Evolutionary conservation across 1,140 invertebrate genomes (phyloP).

Genomic region (Sycophila sp.): DNA sequence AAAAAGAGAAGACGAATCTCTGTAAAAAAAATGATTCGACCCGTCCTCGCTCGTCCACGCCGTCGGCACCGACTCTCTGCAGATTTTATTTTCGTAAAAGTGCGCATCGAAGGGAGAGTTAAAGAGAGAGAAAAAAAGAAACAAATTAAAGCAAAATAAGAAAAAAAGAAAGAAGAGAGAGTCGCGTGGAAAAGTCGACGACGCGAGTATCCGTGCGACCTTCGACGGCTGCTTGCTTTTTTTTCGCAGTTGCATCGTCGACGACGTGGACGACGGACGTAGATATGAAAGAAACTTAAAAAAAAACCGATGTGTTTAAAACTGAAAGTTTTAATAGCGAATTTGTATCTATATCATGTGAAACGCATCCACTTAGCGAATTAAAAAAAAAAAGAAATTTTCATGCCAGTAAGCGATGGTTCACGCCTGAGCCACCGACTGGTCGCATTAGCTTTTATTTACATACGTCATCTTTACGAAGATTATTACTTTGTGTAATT

Average conservation of each 20-base stretch:
- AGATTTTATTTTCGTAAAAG: constrained; percentile 34
- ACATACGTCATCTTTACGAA: background rate
- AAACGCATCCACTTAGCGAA: constrained; percentile 25
- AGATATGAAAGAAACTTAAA: background rate
- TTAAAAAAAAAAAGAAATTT: too few species aligned
- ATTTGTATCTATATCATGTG: constrained; percentile 32
- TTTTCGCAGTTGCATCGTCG: constrained; percentile 8
- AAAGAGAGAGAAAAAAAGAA: background rate
- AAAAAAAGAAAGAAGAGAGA: background rate
- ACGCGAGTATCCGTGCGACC: background rate
- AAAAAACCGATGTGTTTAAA: too few species aligned
- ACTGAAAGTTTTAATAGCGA: constrained; percentile 33
- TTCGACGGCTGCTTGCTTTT: constrained; percentile 10
- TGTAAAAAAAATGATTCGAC: too few species aligned
- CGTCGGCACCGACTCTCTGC: background rate
- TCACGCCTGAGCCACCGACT: constrained; percentile 18
- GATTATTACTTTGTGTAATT: background rate
- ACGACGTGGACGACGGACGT: background rate
- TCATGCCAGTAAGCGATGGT: constrained; percentile 1
- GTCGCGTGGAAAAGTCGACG: background rate
- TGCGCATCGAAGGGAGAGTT: background rate
- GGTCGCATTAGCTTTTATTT: constrained; percentile 26
- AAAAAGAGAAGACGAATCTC: too few species aligned
- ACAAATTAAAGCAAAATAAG: background rate
- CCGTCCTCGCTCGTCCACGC: background rate